Evolutionary conservation across 64 coral and sea anemone species (phyloP).

Genomic region (Acropora yongei): DNA sequence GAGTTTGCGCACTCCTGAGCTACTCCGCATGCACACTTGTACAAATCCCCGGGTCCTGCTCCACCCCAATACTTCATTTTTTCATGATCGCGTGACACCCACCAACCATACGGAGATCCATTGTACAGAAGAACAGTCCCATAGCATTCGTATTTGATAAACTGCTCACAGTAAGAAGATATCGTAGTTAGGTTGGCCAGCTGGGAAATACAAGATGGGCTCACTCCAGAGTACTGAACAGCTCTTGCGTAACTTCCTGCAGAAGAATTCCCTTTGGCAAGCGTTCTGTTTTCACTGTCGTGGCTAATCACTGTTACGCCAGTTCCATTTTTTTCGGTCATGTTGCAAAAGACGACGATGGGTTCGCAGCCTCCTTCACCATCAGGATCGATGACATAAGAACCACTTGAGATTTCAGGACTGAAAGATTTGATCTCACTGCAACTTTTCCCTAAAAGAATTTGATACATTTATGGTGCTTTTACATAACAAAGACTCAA

Average conservation of each 20-base stretch:
- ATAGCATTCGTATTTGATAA: slow-evolving; percentile 9
- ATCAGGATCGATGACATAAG: slow-evolving; percentile 39
- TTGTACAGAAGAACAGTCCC: neutral
- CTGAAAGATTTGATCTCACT: slow-evolving; percentile 35
- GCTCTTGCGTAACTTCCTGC: slow-evolving; percentile 20
- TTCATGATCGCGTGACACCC: slow-evolving; percentile 44
- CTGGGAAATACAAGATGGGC: slow-evolving; percentile 1
- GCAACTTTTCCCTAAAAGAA: slow-evolving; percentile 25
- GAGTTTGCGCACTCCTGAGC: neutral
- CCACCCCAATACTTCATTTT: slow-evolving; percentile 65
- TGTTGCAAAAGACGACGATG: slow-evolving; percentile 62
- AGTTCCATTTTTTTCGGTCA: slow-evolving; percentile 60
- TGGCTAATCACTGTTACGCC: slow-evolving; percentile 70
- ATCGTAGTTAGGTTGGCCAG: neutral
- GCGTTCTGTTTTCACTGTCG: slow-evolving; percentile 60
- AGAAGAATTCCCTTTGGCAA: slow-evolving; percentile 20
- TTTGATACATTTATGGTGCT: too few relatives aligned
- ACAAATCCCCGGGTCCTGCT: neutral
- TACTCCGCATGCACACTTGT: slow-evolving; percentile 12
- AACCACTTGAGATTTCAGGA: neutral
- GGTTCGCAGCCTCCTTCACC: slow-evolving; percentile 8
- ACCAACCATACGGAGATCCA: slow-evolving; percentile 10
- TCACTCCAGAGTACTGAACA: slow-evolving; percentile 13
- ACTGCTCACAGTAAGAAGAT: neutral
- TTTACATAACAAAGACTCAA: too few relatives aligned